Percentiles rank a stretch among this genome's conserved stretches.
Conservation (phyloP, 1,140 invertebrate genomes). For the Neodiprion virginianus region DNA sequence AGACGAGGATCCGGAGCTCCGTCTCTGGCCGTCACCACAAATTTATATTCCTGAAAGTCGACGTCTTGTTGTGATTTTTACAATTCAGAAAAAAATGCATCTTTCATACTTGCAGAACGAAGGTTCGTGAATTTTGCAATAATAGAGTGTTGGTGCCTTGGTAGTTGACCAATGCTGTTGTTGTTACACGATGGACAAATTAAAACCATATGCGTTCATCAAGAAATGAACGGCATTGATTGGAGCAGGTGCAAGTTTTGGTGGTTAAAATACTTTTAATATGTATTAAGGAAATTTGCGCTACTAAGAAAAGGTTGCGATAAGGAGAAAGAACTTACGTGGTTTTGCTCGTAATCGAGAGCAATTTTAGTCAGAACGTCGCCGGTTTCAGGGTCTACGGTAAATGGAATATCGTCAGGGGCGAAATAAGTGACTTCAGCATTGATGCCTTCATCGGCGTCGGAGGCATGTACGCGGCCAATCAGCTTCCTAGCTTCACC, state of each 20-base stretch:
- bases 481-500: conserved; percentile 73
- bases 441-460: conserved; percentile 79
- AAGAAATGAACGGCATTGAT: too few relatives aligned
- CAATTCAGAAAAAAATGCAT: too few relatives aligned
- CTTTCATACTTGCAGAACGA: neutral
- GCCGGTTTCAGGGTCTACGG: conserved; percentile 78
- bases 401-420: conserved; percentile 79
- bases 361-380: conserved; percentile 77
- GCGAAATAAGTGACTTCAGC: conserved; percentile 73
- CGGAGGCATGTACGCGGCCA: conserved; percentile 82
- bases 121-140: neutral
- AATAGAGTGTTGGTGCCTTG: neutral
- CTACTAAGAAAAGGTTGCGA: conserved; percentile 18
- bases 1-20: conserved; percentile 83
- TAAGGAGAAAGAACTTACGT: conserved; percentile 59
- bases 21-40: conserved; percentile 89
- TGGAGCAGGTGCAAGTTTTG: too few relatives aligned
- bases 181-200: conserved; percentile 2
- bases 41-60: conserved; percentile 71
- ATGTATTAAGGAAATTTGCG: too few relatives aligned
- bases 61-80: neutral
- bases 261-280: too few relatives aligned
- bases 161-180: neutral
- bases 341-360: conserved; percentile 85
- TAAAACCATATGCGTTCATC: neutral